phyloP scores from a whole-genome alignment of 2,888 invertebrate genomes.

The Leptopilina syphax region DNA sequence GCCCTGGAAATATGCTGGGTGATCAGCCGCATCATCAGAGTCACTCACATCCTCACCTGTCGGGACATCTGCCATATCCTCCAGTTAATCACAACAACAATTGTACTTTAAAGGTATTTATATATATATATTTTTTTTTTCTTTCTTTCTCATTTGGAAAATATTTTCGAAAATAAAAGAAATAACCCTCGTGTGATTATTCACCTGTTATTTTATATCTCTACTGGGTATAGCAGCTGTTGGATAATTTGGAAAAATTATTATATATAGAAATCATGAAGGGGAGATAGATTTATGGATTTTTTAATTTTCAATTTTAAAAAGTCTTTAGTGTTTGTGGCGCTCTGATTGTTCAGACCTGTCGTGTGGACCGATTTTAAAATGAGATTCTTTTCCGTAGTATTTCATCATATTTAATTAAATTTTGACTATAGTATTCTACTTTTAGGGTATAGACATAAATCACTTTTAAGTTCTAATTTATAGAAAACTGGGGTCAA shows the following conservation, averaged over 20 bases:
- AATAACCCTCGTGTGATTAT: background rate
- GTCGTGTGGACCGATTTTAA: slow-evolving; percentile 2
- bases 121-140: background rate
- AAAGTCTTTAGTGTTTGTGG: no score
- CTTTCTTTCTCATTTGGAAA: background rate
- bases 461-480: no score
- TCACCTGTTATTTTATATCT: background rate
- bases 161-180: background rate
- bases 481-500: no score
- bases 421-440: no score
- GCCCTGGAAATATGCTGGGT: slow-evolving; percentile 73
- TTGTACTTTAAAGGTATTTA: slow-evolving; percentile 76
- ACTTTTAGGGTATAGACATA: no score
- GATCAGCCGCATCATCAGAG: slow-evolving; percentile 77
- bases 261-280: no score
- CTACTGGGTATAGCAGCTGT: background rate
- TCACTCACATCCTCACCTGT: slow-evolving; percentile 80
- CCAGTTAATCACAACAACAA: slow-evolving; percentile 78
- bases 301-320: no score
- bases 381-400: no score
- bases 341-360: no score
- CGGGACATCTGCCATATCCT: slow-evolving; percentile 76
- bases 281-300: no score
- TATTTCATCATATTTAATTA: no score
- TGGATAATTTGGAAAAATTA: no score